Conservation (phyloP, 2,888 invertebrate species). For the Pediacus dermestoides region DNA sequence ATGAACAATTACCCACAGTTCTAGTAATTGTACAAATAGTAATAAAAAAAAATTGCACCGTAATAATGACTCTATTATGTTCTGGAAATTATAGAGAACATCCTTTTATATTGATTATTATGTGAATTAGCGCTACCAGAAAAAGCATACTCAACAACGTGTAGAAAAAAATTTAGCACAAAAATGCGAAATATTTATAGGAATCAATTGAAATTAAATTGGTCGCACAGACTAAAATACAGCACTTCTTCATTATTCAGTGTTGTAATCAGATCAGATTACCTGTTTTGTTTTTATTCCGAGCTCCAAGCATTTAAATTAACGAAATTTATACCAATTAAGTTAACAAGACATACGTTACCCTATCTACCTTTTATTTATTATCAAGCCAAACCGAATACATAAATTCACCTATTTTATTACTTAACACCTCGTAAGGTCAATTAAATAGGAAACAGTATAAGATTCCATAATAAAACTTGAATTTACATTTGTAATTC, state of each 20-base stretch:
- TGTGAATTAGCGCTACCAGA: too few relatives aligned
- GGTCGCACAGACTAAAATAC: too few relatives aligned
- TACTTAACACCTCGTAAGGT: slow-evolving; percentile 29
- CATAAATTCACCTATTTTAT: slow-evolving; percentile 30
- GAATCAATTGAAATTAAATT: too few relatives aligned
- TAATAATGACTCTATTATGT: too few relatives aligned
- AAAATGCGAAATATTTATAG: too few relatives aligned
- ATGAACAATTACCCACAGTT: too few relatives aligned
- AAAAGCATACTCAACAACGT: too few relatives aligned
- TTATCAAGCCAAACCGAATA: slow-evolving; percentile 18
- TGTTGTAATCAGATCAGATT: slow-evolving; percentile 26
- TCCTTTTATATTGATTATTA: too few relatives aligned
- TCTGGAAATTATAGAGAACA: too few relatives aligned
- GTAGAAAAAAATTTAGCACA: too few relatives aligned
- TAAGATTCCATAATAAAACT: slow-evolving; percentile 21
- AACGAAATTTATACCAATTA: slow-evolving; percentile 33
- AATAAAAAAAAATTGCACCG: too few relatives aligned
- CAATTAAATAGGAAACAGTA: slow-evolving; percentile 25
- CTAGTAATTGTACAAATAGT: too few relatives aligned
- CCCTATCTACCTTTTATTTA: slow-evolving; percentile 28
- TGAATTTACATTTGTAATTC: slow-evolving; percentile 31
- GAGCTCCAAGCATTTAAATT: slow-evolving; percentile 30
- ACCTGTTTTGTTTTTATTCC: slow-evolving; percentile 22
- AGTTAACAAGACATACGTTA: slow-evolving; percentile 33
- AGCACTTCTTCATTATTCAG: slow-evolving; percentile 3